phyloP scores from a whole-genome alignment of 2,113 vertebrate species.

The Pontoporia blainvillei region DNA sequence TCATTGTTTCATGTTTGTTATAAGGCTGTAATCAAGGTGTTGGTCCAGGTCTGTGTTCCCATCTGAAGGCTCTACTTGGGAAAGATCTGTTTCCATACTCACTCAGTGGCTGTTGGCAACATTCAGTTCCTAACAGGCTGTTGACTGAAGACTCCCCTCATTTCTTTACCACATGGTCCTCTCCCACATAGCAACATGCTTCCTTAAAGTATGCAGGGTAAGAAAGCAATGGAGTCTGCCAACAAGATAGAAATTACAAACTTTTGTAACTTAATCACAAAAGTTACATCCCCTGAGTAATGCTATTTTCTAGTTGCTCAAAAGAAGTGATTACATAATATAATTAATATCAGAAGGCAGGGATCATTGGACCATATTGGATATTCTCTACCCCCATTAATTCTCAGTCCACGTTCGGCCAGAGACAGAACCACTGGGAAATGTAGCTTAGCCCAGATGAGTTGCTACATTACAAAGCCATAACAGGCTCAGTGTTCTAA shows the following conservation, averaged over 20 bases:
- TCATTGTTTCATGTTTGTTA: background rate
- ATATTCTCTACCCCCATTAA: background rate
- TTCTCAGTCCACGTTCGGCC: background rate
- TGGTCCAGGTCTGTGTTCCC: background rate
- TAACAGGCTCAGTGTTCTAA: background rate
- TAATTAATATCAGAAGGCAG: background rate
- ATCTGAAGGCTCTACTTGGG: background rate
- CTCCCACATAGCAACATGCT: too few relatives aligned
- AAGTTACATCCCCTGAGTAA: background rate
- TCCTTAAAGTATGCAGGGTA: background rate
- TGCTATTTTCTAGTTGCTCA: background rate
- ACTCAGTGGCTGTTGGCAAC: background rate
- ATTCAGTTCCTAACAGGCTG: background rate
- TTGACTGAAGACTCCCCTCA: background rate
- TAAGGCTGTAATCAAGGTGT: background rate
- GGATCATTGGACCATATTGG: background rate
- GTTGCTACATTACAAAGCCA: background rate
- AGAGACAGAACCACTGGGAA: background rate
- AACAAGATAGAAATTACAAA: background rate
- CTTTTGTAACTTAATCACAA: background rate
- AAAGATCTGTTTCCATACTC: background rate
- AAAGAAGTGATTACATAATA: background rate
- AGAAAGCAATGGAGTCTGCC: background rate
- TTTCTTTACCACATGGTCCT: background rate
- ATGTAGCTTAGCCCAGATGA: background rate